Conservation (phyloP, 2,113 vertebrate species). For the Paraplagusia blochii region DNA sequence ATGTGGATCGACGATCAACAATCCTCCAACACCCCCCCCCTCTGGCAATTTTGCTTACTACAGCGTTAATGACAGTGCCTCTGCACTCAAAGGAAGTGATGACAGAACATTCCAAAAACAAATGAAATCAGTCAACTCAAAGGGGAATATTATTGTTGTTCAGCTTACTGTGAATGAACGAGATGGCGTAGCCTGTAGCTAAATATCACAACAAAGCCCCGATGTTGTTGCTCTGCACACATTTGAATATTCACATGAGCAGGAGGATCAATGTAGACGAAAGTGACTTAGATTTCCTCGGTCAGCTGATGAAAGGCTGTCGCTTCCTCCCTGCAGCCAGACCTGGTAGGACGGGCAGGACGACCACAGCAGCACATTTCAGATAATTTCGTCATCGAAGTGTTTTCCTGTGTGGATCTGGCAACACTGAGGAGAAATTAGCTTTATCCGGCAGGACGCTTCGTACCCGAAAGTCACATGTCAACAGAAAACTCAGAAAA, state of each 20-base stretch:
- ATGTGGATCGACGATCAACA: too few relatives aligned
- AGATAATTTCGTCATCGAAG: slow-evolving; percentile 72
- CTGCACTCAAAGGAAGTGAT: too few relatives aligned
- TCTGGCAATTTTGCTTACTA: too few relatives aligned
- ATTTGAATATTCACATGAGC: slow-evolving; percentile 26
- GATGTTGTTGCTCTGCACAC: slow-evolving; percentile 2
- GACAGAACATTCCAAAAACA: too few relatives aligned
- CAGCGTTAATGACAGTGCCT: too few relatives aligned
- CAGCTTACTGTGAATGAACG: too few relatives aligned
- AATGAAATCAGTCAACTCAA: too few relatives aligned
- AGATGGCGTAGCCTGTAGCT: too few relatives aligned
- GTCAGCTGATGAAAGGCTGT: slow-evolving; percentile 45
- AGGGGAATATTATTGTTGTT: too few relatives aligned
- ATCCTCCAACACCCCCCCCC: too few relatives aligned
- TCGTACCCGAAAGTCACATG: slow-evolving; percentile 30
- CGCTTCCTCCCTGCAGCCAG: slow-evolving; percentile 21
- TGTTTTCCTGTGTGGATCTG: slow-evolving; percentile 9
- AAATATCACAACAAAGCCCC: slow-evolving; percentile 1
- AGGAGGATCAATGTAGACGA: slow-evolving; percentile 12
- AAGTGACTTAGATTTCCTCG: slow-evolving; percentile 8
- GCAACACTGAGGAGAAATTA: slow-evolving; percentile 29
- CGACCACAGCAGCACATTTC: slow-evolving; percentile 51
- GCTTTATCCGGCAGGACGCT: slow-evolving; percentile 23
- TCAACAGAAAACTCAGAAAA: slow-evolving; percentile 1
- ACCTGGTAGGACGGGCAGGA: slow-evolving; percentile 38